Percentiles rank a stretch among this genome's conserved stretches.
Conservation (phyloP, 1,140 invertebrate species). For the Cotesia vestalis region DNA sequence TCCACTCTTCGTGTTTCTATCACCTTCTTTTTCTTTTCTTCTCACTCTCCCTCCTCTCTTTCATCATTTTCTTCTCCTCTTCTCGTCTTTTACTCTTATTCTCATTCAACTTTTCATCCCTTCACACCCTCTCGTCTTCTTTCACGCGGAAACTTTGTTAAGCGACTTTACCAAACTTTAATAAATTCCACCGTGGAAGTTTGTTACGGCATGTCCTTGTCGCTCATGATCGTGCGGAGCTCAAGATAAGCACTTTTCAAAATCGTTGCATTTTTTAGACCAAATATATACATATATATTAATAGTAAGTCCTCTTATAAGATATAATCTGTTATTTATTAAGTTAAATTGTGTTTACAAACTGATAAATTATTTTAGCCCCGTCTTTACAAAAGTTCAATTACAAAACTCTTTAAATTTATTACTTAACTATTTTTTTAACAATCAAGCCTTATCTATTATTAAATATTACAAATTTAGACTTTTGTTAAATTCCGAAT, state of each 20-base stretch:
- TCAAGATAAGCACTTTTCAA: slow-evolving; percentile 7
- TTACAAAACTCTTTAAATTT: too few species aligned
- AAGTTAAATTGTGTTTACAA: too few species aligned
- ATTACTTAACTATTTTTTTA: too few species aligned
- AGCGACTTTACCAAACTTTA: slow-evolving; percentile 63
- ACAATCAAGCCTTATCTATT: too few species aligned
- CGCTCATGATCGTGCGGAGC: neutral
- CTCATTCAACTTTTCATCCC: slow-evolving; percentile 36
- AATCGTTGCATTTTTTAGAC: neutral
- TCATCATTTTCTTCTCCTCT: slow-evolving; percentile 10
- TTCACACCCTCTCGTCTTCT: slow-evolving; percentile 45
- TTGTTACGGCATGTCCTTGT: slow-evolving; percentile 37
- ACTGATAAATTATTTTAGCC: too few species aligned
- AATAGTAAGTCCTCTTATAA: neutral
- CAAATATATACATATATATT: neutral
- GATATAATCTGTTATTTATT: too few species aligned
- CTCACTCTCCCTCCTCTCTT: neutral
- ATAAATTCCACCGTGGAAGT: slow-evolving; percentile 63
- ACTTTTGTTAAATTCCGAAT: too few species aligned
- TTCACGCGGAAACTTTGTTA: slow-evolving; percentile 60
- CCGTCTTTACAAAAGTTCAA: too few species aligned
- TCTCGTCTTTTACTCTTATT: slow-evolving; percentile 34
- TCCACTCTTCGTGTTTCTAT: slow-evolving; percentile 34
- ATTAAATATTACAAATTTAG: too few species aligned
- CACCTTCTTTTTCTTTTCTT: too few species aligned